A percentile compares a stretch with the other conserved stretches of the same genome.
These are phyloP conservation scores for Diadema setosum DNA, from an alignment of 35 echinoderm and acorn worm genomes.

Conservation along the genomic window DNA sequence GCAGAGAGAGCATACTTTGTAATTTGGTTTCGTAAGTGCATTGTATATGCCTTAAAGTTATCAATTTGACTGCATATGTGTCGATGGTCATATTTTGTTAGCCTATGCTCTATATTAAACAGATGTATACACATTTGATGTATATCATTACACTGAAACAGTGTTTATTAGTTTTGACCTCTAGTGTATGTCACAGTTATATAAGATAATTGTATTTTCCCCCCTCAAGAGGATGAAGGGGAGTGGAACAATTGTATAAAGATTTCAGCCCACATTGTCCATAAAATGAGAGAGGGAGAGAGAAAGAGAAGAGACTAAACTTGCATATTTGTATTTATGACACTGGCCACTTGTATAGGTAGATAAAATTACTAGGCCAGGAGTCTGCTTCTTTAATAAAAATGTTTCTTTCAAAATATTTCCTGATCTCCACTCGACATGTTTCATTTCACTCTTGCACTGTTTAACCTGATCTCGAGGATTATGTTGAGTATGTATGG, in stretches of 20 bases:
- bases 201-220: neutral
- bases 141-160: too few species aligned
- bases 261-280: neutral
- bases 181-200: neutral
- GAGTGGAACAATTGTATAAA: neutral
- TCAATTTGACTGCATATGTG: too few species aligned
- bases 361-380: neutral
- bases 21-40: too few species aligned
- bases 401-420: neutral
- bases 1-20: too few species aligned
- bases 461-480: too few species aligned
- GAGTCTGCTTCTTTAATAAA: neutral
- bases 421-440: too few species aligned
- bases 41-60: too few species aligned
- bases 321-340: conserved; percentile 9
- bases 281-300: neutral
- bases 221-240: neutral
- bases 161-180: neutral
- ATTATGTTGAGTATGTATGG: too few species aligned
- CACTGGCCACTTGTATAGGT: neutral
- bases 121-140: too few species aligned
- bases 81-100: too few species aligned
- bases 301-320: neutral
- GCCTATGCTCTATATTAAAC: too few species aligned
- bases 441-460: too few species aligned